Percentiles rank a stretch among this genome's conserved stretches.
Evolutionary conservation across 1,140 invertebrate species (phyloP).

Genomic region (Chironomus striatipennis): DNA sequence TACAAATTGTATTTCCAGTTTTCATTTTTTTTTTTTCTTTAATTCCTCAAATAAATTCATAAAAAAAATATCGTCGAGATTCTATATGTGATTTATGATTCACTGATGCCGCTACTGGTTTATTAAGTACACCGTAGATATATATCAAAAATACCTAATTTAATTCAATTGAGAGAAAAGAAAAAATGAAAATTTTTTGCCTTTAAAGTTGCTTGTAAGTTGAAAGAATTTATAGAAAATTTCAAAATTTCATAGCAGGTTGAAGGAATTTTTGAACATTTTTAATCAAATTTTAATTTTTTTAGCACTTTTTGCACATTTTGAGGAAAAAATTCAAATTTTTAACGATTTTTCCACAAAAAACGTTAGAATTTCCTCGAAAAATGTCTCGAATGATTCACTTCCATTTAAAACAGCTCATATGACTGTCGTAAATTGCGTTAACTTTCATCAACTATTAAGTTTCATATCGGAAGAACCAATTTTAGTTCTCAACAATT

Average conservation of each 20-base stretch:
- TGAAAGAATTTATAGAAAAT: too few relatives aligned
- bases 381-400: too few relatives aligned
- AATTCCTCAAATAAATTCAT: too few relatives aligned
- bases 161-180: conserved; percentile 8
- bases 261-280: too few relatives aligned
- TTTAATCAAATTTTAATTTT: too few relatives aligned
- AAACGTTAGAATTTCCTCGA: neutral
- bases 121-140: neutral
- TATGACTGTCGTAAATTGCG: neutral
- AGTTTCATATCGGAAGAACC: conserved; percentile 4
- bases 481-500: neutral
- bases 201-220: too few relatives aligned
- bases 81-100: neutral
- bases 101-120: neutral
- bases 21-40: neutral
- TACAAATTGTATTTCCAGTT: neutral
- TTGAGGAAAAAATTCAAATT: neutral
- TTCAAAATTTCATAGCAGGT: too few relatives aligned
- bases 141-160: conserved; percentile 9
- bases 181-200: neutral
- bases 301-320: neutral
- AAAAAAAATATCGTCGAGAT: neutral
- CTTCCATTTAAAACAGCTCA: neutral
- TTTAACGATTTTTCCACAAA: neutral
- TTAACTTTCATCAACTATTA: neutral